Conservation (phyloP, 30 jellyfish, hydroid and myxozoan species). For the Aurelia aurita complex sp. Pacific region DNA sequence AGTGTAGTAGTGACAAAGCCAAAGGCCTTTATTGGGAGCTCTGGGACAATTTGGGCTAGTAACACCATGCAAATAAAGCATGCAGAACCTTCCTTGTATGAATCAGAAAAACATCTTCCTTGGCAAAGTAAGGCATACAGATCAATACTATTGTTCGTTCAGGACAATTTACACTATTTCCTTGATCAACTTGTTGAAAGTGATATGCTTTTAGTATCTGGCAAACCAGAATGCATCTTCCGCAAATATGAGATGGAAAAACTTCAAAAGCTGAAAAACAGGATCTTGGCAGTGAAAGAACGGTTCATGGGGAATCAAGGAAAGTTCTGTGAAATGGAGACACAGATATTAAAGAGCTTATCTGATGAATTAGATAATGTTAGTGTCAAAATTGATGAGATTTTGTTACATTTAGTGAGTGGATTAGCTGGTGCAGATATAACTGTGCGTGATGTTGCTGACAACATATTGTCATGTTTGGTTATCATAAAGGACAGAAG, state of each 20-base stretch:
- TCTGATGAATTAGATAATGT: no score
- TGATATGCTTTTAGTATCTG: background rate
- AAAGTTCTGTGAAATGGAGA: no score
- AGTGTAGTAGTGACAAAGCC: background rate
- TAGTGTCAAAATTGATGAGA: no score
- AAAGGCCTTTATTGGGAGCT: slow-evolving; percentile 1
- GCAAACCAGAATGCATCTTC: background rate
- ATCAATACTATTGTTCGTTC: background rate
- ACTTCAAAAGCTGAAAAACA: background rate
- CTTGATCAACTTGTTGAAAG: slow-evolving; percentile 1
- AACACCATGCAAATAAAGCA: background rate
- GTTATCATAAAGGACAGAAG: no score
- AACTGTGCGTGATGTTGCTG: no score
- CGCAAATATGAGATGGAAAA: background rate
- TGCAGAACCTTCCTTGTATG: background rate
- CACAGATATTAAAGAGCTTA: no score
- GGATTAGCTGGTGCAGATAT: no score
- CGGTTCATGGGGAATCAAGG: no score
- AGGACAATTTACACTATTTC: background rate
- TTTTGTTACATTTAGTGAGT: no score
- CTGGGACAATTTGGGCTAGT: background rate
- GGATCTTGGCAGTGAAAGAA: no score
- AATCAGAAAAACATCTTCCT: background rate
- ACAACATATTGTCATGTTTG: no score
- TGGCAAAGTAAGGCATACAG: slow-evolving; percentile 32